Conservation (phyloP, 2,113 vertebrate genomes). For the Crocuta crocuta region DNA sequence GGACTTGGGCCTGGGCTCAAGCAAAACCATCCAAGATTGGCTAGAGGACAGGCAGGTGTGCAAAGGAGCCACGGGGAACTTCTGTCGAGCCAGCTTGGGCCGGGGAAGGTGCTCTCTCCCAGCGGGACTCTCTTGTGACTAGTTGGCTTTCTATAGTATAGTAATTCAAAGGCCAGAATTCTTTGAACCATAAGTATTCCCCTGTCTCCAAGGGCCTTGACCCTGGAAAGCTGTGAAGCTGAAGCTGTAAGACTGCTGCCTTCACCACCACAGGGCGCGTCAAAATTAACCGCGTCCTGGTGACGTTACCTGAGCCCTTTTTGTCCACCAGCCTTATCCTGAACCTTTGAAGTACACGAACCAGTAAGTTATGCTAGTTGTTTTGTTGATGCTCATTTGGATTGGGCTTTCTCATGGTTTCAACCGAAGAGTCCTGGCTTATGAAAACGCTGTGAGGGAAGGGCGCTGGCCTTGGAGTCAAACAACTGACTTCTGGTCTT, state of each 20-base stretch:
- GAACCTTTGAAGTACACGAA: background rate
- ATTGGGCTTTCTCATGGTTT: background rate
- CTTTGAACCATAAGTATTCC: background rate
- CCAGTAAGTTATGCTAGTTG: background rate
- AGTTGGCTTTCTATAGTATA: background rate
- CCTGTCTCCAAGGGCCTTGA: background rate
- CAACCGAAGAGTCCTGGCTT: background rate
- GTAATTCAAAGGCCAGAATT: background rate
- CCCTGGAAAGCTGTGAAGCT: background rate
- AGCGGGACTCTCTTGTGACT: background rate
- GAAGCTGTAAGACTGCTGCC: background rate
- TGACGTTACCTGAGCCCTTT: background rate
- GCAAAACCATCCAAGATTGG: background rate
- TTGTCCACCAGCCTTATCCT: background rate
- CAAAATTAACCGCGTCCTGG: background rate
- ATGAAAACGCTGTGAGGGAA: background rate
- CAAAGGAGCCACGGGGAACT: background rate
- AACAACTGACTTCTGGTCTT: background rate
- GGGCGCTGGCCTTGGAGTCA: background rate
- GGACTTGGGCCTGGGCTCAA: background rate
- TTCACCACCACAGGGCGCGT: background rate
- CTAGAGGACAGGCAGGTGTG: background rate
- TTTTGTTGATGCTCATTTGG: background rate
- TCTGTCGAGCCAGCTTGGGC: background rate
- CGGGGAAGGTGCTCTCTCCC: background rate